These are phyloP conservation scores for Lottia gigantea DNA, from an alignment of 2,888 invertebrate species.

Conservation along the genomic window DNA sequence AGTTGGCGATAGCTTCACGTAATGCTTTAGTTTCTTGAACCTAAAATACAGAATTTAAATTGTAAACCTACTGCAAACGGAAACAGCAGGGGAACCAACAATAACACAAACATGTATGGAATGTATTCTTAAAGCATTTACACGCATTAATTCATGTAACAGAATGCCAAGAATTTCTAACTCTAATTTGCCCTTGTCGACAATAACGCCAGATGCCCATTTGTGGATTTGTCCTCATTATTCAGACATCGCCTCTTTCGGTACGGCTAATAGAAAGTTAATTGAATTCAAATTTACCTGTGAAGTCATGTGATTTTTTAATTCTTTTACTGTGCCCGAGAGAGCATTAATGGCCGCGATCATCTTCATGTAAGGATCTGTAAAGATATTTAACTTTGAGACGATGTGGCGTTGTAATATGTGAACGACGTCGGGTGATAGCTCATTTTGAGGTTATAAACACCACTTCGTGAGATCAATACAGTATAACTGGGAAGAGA, in stretches of 20 bases:
- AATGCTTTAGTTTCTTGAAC: constrained; percentile 46
- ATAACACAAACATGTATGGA: constrained; percentile 7
- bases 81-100: constrained; percentile 7
- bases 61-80: constrained; percentile 2
- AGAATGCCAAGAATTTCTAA: too few relatives aligned
- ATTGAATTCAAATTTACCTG: constrained; percentile 38
- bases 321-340: constrained; percentile 40
- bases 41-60: constrained; percentile 29
- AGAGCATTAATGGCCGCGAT: constrained; percentile 41
- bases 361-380: constrained; percentile 20
- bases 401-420: too few relatives aligned
- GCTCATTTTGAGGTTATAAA: too few relatives aligned
- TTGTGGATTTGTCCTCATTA: too few relatives aligned
- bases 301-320: constrained; percentile 44
- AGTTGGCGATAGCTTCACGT: constrained; percentile 43
- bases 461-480: too few relatives aligned
- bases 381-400: background rate
- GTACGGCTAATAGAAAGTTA: background rate
- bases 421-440: too few relatives aligned
- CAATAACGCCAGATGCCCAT: too few relatives aligned
- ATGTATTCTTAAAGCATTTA: too few relatives aligned
- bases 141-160: too few relatives aligned
- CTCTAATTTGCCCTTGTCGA: too few relatives aligned
- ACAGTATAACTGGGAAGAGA: too few relatives aligned
- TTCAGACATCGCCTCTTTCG: too few relatives aligned